Evolutionary conservation across 2,888 invertebrate species (phyloP).

Genomic region (Meteorus colon): DNA sequence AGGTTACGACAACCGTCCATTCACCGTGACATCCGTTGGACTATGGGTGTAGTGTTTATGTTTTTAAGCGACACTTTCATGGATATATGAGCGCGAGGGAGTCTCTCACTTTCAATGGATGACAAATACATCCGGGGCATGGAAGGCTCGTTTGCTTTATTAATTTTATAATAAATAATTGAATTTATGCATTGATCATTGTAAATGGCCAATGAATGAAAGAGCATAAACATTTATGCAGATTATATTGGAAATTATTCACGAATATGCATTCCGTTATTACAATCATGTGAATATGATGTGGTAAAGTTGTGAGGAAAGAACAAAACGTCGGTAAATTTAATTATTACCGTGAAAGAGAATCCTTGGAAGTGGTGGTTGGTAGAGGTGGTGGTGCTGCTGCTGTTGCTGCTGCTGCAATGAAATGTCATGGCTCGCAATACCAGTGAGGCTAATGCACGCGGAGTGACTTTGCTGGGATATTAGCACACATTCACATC

Average conservation of each 20-base stretch:
- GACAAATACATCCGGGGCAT: conserved; percentile 35
- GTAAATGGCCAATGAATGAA: too few relatives aligned
- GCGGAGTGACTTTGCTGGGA: conserved; percentile 38
- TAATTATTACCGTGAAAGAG: conserved; percentile 19
- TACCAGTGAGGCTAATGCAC: conserved; percentile 41
- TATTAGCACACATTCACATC: conserved; percentile 36
- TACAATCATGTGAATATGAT: background rate
- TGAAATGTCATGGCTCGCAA: conserved; percentile 49
- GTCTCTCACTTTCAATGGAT: conserved; percentile 7
- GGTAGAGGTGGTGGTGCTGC: background rate
- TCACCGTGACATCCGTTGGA: conserved; percentile 62
- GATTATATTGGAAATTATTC: too few relatives aligned
- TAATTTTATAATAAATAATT: conserved; percentile 12
- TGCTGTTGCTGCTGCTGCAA: conserved; percentile 23
- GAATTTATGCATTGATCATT: background rate
- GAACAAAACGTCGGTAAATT: conserved; percentile 20
- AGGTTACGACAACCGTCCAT: conserved; percentile 60
- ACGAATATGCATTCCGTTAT: background rate
- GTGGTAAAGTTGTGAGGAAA: conserved; percentile 1
- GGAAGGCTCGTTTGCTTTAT: conserved; percentile 23
- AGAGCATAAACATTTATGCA: too few relatives aligned
- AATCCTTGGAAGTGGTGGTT: conserved; percentile 39
- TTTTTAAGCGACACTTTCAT: conserved; percentile 44
- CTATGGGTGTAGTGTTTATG: conserved; percentile 13
- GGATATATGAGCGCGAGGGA: conserved; percentile 38